Conservation (phyloP, 2,888 invertebrate species). For the Sialis fuliginosa region DNA sequence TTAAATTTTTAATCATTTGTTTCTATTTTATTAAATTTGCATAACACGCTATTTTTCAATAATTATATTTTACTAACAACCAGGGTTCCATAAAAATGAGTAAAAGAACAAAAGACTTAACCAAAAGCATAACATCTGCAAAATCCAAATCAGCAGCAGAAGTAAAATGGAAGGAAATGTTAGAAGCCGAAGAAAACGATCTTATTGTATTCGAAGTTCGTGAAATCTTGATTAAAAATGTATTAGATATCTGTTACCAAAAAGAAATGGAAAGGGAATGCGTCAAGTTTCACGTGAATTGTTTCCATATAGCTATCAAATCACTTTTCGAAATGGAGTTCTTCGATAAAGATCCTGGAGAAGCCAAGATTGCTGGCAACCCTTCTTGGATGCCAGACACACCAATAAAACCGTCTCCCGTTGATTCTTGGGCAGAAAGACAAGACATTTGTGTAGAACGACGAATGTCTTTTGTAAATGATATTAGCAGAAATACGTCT, state of each 20-base stretch:
- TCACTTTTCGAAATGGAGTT: conserved; percentile 8
- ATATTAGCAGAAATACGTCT: too few relatives aligned
- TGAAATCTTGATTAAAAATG: conserved; percentile 7
- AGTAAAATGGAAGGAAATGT: not conserved
- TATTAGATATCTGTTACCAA: conserved; percentile 6
- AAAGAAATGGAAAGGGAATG: conserved; percentile 6
- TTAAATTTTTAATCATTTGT: too few relatives aligned
- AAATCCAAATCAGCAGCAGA: too few relatives aligned
- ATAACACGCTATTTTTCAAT: too few relatives aligned
- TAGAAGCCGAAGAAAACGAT: conserved; percentile 2
- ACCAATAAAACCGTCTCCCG: conserved; percentile 7
- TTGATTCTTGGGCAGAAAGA: conserved; percentile 9
- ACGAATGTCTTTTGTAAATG: not conserved
- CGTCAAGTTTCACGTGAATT: conserved; percentile 7
- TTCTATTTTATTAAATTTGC: too few relatives aligned
- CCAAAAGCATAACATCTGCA: too few relatives aligned
- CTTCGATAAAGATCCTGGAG: conserved; percentile 7
- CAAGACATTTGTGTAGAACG: not conserved
- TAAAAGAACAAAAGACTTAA: too few relatives aligned
- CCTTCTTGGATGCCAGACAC: conserved; percentile 7
- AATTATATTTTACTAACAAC: too few relatives aligned
- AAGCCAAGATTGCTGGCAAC: conserved; percentile 4
- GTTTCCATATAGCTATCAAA: conserved; percentile 8
- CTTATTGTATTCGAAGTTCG: conserved; percentile 5
- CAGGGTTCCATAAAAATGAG: too few relatives aligned